A percentile compares a stretch with the other conserved stretches of the same genome.
These are phyloP conservation scores for Euspilapteryx auroguttella DNA, from an alignment of 2,888 invertebrate genomes.

Conservation along the genomic window DNA sequence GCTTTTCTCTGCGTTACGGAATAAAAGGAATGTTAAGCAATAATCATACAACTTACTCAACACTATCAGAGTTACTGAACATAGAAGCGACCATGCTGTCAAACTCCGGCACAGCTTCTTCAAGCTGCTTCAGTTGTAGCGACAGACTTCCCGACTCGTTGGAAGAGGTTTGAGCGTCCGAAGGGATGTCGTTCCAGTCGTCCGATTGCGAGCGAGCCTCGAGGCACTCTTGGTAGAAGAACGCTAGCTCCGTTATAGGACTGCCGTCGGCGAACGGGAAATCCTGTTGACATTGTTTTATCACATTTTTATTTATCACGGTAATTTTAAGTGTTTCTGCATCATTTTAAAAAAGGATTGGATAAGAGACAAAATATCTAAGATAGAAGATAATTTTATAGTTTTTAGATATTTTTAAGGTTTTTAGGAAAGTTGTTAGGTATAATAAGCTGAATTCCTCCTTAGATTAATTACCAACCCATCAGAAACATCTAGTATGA, in stretches of 20 bases:
- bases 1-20: too few species aligned
- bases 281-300: slow-evolving; percentile 54
- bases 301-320: not conserved
- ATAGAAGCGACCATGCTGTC: slow-evolving; percentile 75
- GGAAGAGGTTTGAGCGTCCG: slow-evolving; percentile 14
- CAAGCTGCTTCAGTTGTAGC: slow-evolving; percentile 72
- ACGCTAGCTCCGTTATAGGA: slow-evolving; percentile 72
- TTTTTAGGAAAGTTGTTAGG: too few species aligned
- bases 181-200: slow-evolving; percentile 24
- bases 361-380: too few species aligned
- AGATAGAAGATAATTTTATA: too few species aligned
- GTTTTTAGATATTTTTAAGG: too few species aligned
- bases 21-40: too few species aligned
- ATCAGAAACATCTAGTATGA: too few species aligned
- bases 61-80: slow-evolving; percentile 56
- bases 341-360: too few species aligned
- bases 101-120: slow-evolving; percentile 73
- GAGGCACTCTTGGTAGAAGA: slow-evolving; percentile 80
- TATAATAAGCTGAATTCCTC: too few species aligned
- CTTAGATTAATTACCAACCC: too few species aligned
- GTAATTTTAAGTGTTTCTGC: too few species aligned
- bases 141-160: slow-evolving; percentile 61
- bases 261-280: slow-evolving; percentile 78
- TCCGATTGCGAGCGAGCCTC: slow-evolving; percentile 55
- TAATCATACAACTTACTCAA: too few species aligned